These are phyloP conservation scores for Agelas oroides DNA, from an alignment of 37 sponge, comb jelly and placozoan species.

Conservation along the genomic window DNA sequence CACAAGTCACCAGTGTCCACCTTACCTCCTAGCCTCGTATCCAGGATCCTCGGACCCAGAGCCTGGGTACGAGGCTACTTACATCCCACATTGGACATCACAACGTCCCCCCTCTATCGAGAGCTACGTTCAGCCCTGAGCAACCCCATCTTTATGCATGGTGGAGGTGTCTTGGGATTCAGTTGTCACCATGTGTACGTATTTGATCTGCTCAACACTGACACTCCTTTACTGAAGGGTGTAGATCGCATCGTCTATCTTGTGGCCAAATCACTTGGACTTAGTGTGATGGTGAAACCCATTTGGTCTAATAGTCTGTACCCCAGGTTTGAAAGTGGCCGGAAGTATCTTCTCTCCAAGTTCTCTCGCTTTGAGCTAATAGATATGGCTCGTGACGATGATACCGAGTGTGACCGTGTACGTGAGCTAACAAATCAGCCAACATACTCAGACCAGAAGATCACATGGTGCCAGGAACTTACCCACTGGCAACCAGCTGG, in stretches of 20 bases:
- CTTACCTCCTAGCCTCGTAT: too few relatives aligned
- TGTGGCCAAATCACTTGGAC: conserved; percentile 21
- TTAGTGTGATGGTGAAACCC: conserved; percentile 17
- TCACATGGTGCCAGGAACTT: too few relatives aligned
- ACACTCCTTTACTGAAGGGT: conserved; percentile 2
- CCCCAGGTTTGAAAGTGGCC: too few relatives aligned
- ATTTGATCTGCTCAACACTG: background rate
- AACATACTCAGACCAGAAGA: too few relatives aligned
- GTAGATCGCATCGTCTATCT: conserved; percentile 9
- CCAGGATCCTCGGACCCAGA: background rate
- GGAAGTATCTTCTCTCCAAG: too few relatives aligned
- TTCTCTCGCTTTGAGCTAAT: too few relatives aligned
- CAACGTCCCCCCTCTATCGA: background rate
- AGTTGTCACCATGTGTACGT: conserved; percentile 12
- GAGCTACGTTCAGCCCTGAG: conserved; percentile 4
- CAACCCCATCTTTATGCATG: conserved; percentile 29
- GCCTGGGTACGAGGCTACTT: too few relatives aligned
- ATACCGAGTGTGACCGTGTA: too few relatives aligned
- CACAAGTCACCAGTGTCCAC: background rate
- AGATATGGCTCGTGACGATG: too few relatives aligned
- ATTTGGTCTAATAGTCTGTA: background rate
- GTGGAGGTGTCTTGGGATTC: conserved; percentile 16
- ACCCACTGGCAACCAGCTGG: too few relatives aligned
- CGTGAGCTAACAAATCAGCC: too few relatives aligned
- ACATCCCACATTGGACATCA: too few relatives aligned